Evolutionary conservation across 2,888 invertebrate genomes (phyloP), one percentile per base, ranked within the genome.

Genomic region (Strigamia crassipes): DNA sequence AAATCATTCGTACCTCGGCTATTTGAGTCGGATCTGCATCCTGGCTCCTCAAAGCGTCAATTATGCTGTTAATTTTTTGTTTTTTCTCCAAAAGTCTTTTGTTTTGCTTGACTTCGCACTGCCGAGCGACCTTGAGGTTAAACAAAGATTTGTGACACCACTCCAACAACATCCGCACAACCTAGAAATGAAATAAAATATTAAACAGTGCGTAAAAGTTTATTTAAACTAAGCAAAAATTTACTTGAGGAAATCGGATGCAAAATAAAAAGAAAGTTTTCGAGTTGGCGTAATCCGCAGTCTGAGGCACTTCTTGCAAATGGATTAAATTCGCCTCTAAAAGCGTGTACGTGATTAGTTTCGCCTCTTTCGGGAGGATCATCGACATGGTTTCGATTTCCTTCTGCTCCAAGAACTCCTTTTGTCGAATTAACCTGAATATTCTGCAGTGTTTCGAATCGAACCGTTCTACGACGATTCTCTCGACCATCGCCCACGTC

Each of bases 311-410:
- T 88, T 89, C 80, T 31, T 88, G 87, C 4, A 80, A 21, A 21
- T 92, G 91, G 34, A 91, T 85, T 85, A 90, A 91, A 87, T 94
- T 93, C 86, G 96, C 94, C 87, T 94, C 94, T 79, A 96, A 89
- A 84, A 99, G 89, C 84, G 92, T 93, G 88, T 96, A 97, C 0
- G 96, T 93, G 15, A 96, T 88, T 84, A 94, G 92, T 87, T 97
- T 97, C 1, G 96, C 94, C 87, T 97, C 96, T 87, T 97, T 98
- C 31, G 94, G 93, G 0, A 96, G 94, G 85, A 98, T 92, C 97
- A 98, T 96, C 0, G 95, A 96, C 84, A 94, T 89, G 86, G 95
- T 94, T 87, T 97, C 96, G 82, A 98, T 94, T 86, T 95, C 93
- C 84, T 95, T 96, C 85, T 96, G 95, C 87, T 97, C 97, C 83